Percentiles rank a stretch among this genome's conserved stretches.
phyloP scores from a whole-genome alignment of 2,113 vertebrate species.

The Cheilinus undulatus region DNA sequence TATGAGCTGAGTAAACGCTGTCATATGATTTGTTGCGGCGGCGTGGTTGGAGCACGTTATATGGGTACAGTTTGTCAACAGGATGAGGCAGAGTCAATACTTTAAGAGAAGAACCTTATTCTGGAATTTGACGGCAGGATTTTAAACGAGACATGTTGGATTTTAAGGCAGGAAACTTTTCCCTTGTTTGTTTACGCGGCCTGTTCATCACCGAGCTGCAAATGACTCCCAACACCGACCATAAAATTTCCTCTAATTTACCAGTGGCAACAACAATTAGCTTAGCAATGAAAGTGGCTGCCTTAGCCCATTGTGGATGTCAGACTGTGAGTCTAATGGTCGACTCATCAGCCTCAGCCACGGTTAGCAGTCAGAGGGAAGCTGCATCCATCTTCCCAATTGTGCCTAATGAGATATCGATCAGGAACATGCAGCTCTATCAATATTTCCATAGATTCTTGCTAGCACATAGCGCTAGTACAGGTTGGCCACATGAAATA shows the following conservation, averaged over 20 bases:
- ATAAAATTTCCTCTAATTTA: slow-evolving; percentile 65
- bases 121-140: not conserved
- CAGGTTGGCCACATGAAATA: slow-evolving; percentile 33
- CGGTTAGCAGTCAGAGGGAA: slow-evolving; percentile 54
- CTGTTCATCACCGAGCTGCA: slow-evolving; percentile 7
- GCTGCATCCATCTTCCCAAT: slow-evolving; percentile 75
- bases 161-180: not conserved
- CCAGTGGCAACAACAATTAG: slow-evolving; percentile 67
- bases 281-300: slow-evolving; percentile 53
- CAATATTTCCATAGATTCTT: slow-evolving; percentile 71
- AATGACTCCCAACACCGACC: slow-evolving; percentile 23
- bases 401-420: slow-evolving; percentile 82
- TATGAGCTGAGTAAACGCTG: slow-evolving; percentile 27
- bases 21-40: slow-evolving; percentile 25
- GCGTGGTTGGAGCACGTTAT: not conserved
- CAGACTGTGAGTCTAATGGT: slow-evolving; percentile 67
- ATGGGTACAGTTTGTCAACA: slow-evolving; percentile 5
- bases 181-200: not conserved
- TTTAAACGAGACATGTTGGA: not conserved
- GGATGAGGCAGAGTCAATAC: not conserved
- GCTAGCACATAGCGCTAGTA: slow-evolving; percentile 2
- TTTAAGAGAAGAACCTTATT: not conserved
- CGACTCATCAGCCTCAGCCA: slow-evolving; percentile 55
- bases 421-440: slow-evolving; percentile 67
- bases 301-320: slow-evolving; percentile 56